Conservation (phyloP, 2,888 invertebrate species). For the Standfussiana lucernea region DNA sequence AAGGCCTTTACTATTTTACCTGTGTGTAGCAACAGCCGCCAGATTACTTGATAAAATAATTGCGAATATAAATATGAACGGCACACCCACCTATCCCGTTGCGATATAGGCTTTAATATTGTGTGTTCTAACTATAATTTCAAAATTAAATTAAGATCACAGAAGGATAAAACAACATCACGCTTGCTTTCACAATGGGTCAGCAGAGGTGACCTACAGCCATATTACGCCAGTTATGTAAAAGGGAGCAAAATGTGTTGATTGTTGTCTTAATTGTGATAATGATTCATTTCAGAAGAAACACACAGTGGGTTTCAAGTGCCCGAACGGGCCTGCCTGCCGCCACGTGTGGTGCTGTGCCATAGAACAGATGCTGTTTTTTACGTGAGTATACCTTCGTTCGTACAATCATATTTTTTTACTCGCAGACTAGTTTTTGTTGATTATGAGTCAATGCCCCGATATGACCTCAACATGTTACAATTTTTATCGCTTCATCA, state of each 20-base stretch:
- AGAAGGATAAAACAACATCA: background rate
- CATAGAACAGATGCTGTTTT: slow-evolving; percentile 99
- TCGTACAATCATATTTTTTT: background rate
- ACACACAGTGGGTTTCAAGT: slow-evolving; percentile 98
- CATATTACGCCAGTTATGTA: background rate
- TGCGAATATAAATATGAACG: too few species aligned
- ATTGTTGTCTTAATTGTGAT: background rate
- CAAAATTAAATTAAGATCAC: background rate
- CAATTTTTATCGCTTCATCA: background rate
- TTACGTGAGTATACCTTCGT: slow-evolving; percentile 94
- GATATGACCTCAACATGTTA: background rate
- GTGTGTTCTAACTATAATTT: background rate
- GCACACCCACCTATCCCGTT: background rate
- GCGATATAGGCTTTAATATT: background rate
- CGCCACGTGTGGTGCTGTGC: slow-evolving; percentile 99
- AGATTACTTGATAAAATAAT: background rate
- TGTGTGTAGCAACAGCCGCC: background rate
- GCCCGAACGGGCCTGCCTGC: slow-evolving; percentile 97
- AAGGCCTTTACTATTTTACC: background rate
- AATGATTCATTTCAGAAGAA: slow-evolving; percentile 94
- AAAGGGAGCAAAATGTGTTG: background rate
- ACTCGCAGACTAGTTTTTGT: background rate
- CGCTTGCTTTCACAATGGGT: background rate
- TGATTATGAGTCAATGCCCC: slow-evolving; percentile 6
- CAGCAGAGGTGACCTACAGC: background rate